Evolutionary conservation across 2,113 vertebrate species (phyloP).

Genomic region (Calonectris borealis): DNA sequence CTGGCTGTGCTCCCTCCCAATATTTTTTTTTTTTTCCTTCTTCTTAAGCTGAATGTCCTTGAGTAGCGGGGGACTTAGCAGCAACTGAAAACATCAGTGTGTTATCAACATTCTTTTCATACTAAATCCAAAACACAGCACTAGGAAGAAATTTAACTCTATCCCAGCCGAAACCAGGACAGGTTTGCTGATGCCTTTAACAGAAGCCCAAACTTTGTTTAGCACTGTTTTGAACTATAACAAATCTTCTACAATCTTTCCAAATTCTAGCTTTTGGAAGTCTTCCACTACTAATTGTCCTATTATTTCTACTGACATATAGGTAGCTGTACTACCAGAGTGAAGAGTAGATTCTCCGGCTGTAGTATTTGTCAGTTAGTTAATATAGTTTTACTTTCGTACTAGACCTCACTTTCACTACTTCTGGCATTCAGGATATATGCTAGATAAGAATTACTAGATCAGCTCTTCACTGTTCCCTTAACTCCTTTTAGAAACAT

Average conservation of each 20-base stretch:
- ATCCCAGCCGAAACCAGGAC: no score
- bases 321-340: background rate
- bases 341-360: background rate
- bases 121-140: no score
- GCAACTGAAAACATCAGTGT: no score
- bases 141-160: no score
- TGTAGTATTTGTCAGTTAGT: background rate
- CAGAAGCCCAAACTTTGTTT: background rate
- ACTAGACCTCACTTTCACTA: background rate
- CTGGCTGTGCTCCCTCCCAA: no score
- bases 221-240: background rate
- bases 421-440: background rate
- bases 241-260: background rate
- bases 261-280: background rate
- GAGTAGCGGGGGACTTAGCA: no score
- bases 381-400: background rate
- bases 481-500: background rate
- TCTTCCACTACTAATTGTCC: background rate
- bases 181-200: background rate
- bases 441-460: background rate
- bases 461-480: background rate
- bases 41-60: no score
- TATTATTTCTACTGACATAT: background rate
- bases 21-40: no score
- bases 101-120: no score